Evolutionary conservation across 1,140 invertebrate genomes (phyloP).

Genomic region (Stegodyphus mimosarum): DNA sequence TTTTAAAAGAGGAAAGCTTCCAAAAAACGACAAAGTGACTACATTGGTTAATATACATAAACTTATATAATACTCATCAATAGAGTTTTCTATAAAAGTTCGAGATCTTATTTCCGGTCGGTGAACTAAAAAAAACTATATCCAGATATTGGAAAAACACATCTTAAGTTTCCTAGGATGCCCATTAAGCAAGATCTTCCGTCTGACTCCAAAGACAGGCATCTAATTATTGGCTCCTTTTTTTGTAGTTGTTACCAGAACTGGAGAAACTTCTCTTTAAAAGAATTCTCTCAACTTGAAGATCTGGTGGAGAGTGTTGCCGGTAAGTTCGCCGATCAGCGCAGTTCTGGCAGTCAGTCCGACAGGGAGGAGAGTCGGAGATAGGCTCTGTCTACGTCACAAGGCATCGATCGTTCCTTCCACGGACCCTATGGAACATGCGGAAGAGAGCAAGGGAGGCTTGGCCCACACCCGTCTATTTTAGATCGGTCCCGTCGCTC

Average conservation of each 20-base stretch:
- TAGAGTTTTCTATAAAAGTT: too few species aligned
- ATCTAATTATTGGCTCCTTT: too few species aligned
- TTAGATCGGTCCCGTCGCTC: constrained; percentile 9
- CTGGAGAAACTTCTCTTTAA: background rate
- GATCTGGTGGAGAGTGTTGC: constrained; percentile 3
- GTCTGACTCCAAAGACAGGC: too few species aligned
- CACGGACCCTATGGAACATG: constrained; percentile 3
- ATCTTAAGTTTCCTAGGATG: too few species aligned
- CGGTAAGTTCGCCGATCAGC: constrained; percentile 16
- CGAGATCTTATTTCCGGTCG: too few species aligned
- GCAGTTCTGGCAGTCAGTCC: constrained; percentile 22
- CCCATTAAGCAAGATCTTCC: too few species aligned
- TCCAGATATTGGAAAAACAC: too few species aligned
- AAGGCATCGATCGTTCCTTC: constrained; percentile 12
- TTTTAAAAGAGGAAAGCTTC: too few species aligned
- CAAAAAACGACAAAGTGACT: too few species aligned
- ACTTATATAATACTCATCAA: too few species aligned
- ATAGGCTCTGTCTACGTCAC: constrained; percentile 20
- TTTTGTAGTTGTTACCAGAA: background rate
- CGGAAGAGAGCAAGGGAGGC: background rate
- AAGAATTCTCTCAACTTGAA: background rate
- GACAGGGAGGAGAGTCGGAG: constrained; percentile 6
- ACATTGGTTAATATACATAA: too few species aligned
- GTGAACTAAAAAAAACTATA: too few species aligned
- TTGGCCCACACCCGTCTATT: constrained; percentile 13